Percentiles rank a stretch among this genome's conserved stretches.
Evolutionary conservation across 2,113 vertebrate species (phyloP).

Genomic region (Vulpes ferrilata): DNA sequence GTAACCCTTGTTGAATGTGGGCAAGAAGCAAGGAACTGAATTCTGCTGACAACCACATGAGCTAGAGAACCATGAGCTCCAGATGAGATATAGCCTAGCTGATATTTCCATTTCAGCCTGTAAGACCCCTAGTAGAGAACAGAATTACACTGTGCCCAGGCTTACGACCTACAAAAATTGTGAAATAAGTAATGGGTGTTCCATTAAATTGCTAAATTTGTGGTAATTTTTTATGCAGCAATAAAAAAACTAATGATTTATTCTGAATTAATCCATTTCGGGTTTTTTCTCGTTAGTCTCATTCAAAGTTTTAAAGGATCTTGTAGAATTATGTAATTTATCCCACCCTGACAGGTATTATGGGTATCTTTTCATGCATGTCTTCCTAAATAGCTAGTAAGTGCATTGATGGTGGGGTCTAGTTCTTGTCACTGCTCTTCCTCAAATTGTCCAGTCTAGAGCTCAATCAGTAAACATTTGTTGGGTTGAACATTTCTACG

Average conservation of each 20-base stretch:
- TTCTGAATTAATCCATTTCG: background rate
- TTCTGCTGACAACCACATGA: background rate
- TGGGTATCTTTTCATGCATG: background rate
- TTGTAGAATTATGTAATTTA: constrained; percentile 21
- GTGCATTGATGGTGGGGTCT: background rate
- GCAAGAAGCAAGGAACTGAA: background rate
- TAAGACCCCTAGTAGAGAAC: background rate
- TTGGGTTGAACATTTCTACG: background rate
- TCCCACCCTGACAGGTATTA: background rate
- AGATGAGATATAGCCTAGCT: background rate
- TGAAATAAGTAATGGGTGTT: background rate
- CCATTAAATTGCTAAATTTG: background rate
- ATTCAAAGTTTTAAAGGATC: background rate
- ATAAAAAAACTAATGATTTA: background rate
- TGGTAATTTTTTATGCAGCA: background rate
- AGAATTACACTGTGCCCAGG: background rate
- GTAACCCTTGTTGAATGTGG: background rate
- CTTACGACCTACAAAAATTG: background rate
- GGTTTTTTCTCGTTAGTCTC: background rate
- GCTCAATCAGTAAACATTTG: background rate
- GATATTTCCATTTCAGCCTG: background rate
- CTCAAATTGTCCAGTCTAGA: background rate
- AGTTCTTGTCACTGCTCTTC: background rate
- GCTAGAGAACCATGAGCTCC: background rate
- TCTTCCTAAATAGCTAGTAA: background rate